Base-by-base conservation (phyloP, 2,797 vertebrate genomes). In the Poeciliopsis gracilis region DNA sequence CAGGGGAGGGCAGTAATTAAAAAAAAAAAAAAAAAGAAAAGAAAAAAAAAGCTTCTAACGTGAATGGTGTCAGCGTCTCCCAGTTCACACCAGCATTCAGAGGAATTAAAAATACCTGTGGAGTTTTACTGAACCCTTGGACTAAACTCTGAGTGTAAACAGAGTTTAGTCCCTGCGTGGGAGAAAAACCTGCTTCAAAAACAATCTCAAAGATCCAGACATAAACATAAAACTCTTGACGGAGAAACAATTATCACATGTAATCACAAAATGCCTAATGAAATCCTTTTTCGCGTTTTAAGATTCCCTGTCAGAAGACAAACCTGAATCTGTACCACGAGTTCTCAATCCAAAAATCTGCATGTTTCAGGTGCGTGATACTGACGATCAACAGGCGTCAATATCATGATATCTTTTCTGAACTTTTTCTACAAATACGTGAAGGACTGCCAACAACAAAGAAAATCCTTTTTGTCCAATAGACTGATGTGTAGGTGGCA, bases 1-100 rank as follows among this genome's bases (percentile, higher is more conserved):
- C 95, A 88, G 1, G 94, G 95, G 96, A 95, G 87, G 86, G 81
- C 77, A 75, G 92, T 95, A 96, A 96, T 96, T 96, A 96, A 96
- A 94, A 93, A 93, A 94, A 95, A 51, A 23, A 9, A 16, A n/a
- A 93, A 92, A 93, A 94, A 95, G 23, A 51, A 23, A 18, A 41
- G 95, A 92, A 93, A 51, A 3, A 51, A 51, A n/a, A 95, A 93
- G 94, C 90, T 84, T 90, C 90, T 94, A 93, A 95, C 93, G 94
- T 73, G 90, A 95, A 94, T 89, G 81, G 91, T 95, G 92, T 94
- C 94, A 95, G 85, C 92, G 80, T 82, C 87, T 89, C 75, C 5
- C 61, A 74, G 89, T 88, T 86, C 84, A 79, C n/a, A 51, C 92
- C 90, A 89, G 90, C 85, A 72, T 76, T 78, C 70, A 47, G 73